Base-by-base conservation (phyloP, 2,797 vertebrate species). In the Galago senegalensis region DNA sequence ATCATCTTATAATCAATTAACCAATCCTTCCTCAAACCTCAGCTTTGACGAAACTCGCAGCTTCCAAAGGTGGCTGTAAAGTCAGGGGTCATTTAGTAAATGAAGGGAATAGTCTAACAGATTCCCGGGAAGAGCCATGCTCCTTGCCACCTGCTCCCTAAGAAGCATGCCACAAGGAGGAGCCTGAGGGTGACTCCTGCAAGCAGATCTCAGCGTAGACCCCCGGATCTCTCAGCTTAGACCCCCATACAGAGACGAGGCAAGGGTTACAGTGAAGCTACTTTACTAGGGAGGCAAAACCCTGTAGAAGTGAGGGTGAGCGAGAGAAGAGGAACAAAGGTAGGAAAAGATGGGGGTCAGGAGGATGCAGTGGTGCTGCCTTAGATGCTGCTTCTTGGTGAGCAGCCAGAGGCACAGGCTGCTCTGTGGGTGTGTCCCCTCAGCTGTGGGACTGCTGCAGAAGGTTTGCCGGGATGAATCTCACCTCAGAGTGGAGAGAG, bases 61-160 rank as follows among this genome's bases (percentile, higher is more conserved):
- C 58, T 61, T 86, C 69, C 20, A 29, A 11, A 18, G 11, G n/a
- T 43, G 58, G 13, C 67, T 43, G 4, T n/a, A 43, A 63, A 63
- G 75, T 87, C 72, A 83, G 25, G 65, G 40, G 17, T 77, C 65
- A 37, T 65, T 91, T 61, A 67, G 43, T 84, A 87, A 84, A 67
- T 10, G 1, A 63, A 91, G 21, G 27, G 7, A 18, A 46, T 7
- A 40, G 27, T 37, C 40, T 81, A 34, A 21, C 2, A n/a, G 43
- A 34, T 72, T 81, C 65, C 29, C 21, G 86, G 77, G 25, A 79
- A 72, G 34, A n/a, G 18, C 2, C 16, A 4, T 8, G 23, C 23
- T 70, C 58, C 75, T 29, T 29, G 12, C 31, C 12, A 49, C n/a
- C 29, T 37, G 43, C 49, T 67, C 17, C 77, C 81, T 76, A 20